Base-by-base conservation (phyloP, 2,888 invertebrate species). In the Drosophila nr. perissopoda region DNA sequence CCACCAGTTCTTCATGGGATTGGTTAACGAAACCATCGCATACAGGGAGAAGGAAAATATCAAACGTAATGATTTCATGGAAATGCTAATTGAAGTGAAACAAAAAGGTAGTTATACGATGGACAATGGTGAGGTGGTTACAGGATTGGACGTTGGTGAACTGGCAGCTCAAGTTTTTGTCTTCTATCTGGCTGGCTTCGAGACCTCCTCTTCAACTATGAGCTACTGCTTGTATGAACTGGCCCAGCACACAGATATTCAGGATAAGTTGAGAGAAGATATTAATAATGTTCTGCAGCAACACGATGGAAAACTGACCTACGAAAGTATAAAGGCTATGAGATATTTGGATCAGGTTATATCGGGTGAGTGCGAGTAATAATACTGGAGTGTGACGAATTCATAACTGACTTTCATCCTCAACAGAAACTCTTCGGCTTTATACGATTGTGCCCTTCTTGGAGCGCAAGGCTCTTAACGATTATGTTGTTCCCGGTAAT, bases 141-240 rank as follows among this genome's bases (percentile, higher is more conserved):
- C 69, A 6, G 87, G 78, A 53, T 56, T 89, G 63, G 65, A 74
- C 1, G 87, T 94, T 11, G 92, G 94, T 1, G 85, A 95, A n/a
- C 81, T 95, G 6, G 92, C 94, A 0, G 93, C 94, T 0, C 94
- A 95, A 60, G 94, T 94, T 25, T 93, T 94, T 51, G 89, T 94
- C 2, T 95, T 95, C 71, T 94, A 94, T 73, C 67, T 91, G 11
- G 95, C 94, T 33, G 95, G 95, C 2, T 94, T 93, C 63, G 94
- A 94, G 82, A 94, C 94, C 0, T 94, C 94, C 1, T 92, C 93
- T 1, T 92, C 93, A 0, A 93, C 93, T 0, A 91, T 94, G 82
- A 92, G 93, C 29, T 94, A 93, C 78, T 91, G 92, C 6, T 74
- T 94, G 1, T 94, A 93, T 73, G 94, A 94, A 78, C 78, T 95